phyloP scores from a whole-genome alignment of 2,113 vertebrate genomes.

The Nymphicus hollandicus region DNA sequence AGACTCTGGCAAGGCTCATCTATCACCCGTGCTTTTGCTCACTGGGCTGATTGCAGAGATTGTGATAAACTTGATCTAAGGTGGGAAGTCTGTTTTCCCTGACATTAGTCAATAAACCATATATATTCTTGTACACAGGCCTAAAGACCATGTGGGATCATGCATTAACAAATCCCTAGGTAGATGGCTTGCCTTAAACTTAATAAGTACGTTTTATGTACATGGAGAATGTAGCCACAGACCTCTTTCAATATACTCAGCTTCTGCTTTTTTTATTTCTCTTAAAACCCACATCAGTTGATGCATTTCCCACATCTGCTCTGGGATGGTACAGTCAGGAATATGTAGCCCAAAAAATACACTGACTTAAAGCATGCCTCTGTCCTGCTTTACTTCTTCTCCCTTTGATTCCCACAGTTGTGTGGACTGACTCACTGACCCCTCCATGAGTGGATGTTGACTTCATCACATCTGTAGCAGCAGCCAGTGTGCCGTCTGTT shows the following conservation, averaged over 20 bases:
- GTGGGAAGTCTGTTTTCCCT: conserved; percentile 33
- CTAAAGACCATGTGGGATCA: neutral
- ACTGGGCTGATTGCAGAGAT: conserved; percentile 12
- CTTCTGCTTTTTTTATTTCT: neutral
- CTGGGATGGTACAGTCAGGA: neutral
- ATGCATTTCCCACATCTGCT: neutral
- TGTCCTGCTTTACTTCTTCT: neutral
- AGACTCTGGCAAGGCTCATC: conserved; percentile 15
- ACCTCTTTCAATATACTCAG: neutral
- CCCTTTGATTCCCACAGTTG: neutral
- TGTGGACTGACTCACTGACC: neutral
- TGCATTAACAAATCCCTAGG: conserved; percentile 9
- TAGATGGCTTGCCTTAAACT: neutral
- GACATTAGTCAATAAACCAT: conserved; percentile 1
- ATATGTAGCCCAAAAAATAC: neutral
- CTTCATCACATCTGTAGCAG: neutral
- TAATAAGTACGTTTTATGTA: neutral
- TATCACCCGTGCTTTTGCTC: conserved; percentile 8
- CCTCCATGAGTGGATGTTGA: neutral
- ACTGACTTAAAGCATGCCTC: neutral
- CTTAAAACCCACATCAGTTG: neutral
- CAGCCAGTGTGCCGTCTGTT: fast-evolving
- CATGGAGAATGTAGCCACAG: neutral
- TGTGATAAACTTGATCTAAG: conserved; percentile 44
- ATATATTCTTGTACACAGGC: neutral